These are phyloP conservation scores for Trichonephila clavata DNA, from an alignment of 1,140 invertebrate species.

Conservation along the genomic window DNA sequence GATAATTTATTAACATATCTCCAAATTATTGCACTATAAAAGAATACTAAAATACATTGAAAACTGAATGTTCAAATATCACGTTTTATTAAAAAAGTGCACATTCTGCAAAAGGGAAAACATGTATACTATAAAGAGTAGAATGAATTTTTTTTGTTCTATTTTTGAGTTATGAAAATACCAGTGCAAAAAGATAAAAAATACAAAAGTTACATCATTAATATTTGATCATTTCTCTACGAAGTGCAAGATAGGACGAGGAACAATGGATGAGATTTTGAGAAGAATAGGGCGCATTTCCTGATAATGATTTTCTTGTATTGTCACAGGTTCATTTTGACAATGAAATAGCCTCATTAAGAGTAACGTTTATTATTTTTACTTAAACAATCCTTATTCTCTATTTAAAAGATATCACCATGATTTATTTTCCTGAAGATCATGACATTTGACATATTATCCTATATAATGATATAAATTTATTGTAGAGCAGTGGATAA, in stretches of 20 bases:
- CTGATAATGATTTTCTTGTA: neutral
- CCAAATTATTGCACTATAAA: too few species aligned
- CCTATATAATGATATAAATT: neutral
- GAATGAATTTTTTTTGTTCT: too few species aligned
- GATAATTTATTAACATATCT: too few species aligned
- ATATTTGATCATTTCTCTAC: neutral
- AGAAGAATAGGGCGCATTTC: conserved; percentile 14
- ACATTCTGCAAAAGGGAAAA: too few species aligned
- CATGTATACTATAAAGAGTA: too few species aligned
- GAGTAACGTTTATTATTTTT: conserved; percentile 2
- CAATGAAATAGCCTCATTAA: conserved; percentile 11
- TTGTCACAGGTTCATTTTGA: neutral
- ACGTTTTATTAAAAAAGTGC: too few species aligned
- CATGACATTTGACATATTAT: neutral
- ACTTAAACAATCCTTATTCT: neutral
- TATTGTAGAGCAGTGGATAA: neutral
- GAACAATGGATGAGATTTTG: conserved; percentile 1
- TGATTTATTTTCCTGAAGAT: neutral
- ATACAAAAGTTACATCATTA: neutral
- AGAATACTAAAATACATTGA: too few species aligned
- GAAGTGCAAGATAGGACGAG: neutral
- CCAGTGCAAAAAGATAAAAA: neutral
- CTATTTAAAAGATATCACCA: neutral
- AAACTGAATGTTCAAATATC: too few species aligned
- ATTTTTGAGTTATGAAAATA: neutral